Conservation (phyloP, 2,888 invertebrate species). For the Prosopocoilus inquinatus region DNA sequence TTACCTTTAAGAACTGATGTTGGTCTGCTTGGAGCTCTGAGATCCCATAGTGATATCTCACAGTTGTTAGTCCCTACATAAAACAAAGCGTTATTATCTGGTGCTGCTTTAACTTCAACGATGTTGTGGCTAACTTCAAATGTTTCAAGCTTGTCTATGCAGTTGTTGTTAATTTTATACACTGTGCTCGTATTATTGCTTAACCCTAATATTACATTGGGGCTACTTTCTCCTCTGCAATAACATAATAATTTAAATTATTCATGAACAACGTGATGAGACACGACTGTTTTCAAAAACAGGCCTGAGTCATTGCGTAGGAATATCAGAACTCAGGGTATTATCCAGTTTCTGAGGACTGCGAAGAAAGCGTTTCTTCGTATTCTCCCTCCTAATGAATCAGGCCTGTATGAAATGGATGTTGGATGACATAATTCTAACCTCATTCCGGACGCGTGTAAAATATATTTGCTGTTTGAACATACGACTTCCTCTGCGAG, state of each 20-base stretch:
- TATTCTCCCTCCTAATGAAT: too few relatives aligned
- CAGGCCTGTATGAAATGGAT: too few relatives aligned
- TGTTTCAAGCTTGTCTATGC: constrained; percentile 43
- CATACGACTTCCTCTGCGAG: constrained; percentile 6
- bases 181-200: constrained; percentile 54
- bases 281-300: too few relatives aligned
- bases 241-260: constrained; percentile 28
- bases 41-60: constrained; percentile 62
- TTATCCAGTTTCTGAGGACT: too few relatives aligned
- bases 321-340: too few relatives aligned
- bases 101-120: constrained; percentile 60
- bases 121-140: constrained; percentile 52
- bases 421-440: too few relatives aligned
- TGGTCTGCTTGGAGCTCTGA: constrained; percentile 54
- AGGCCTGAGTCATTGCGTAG: too few relatives aligned
- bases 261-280: constrained; percentile 6
- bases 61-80: constrained; percentile 62
- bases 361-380: too few relatives aligned
- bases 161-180: constrained; percentile 50
- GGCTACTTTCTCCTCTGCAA: constrained; percentile 41
- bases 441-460: constrained; percentile 60
- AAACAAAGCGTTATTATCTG: constrained; percentile 57
- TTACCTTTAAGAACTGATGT: constrained; percentile 51
- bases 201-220: constrained; percentile 52
- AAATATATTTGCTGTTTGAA: constrained; percentile 59